phyloP scores from a whole-genome alignment of 2,888 invertebrate genomes.

The Junonia oenone region DNA sequence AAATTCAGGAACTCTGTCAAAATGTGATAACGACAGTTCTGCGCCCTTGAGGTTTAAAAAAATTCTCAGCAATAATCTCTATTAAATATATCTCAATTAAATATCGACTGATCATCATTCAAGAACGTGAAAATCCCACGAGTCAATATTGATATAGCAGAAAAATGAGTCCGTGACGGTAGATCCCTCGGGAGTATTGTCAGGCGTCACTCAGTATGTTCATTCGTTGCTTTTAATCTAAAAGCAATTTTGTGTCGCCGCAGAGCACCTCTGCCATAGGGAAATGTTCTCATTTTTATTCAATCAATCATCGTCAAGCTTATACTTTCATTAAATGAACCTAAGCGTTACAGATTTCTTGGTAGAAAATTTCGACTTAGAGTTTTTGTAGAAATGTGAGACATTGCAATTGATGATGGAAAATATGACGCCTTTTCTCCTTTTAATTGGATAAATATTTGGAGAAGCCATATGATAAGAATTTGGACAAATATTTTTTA shows the following conservation, averaged over 20 bases:
- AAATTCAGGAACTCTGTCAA: too few relatives aligned
- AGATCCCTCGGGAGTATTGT: conserved; percentile 25
- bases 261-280: conserved; percentile 39
- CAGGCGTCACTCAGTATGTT: conserved; percentile 22
- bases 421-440: too few relatives aligned
- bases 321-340: conserved; percentile 20
- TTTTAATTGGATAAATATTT: too few relatives aligned
- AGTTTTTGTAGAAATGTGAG: too few relatives aligned
- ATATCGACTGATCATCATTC: conserved; percentile 2
- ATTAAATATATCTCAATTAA: neutral
- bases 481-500: neutral
- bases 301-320: conserved; percentile 44
- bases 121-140: conserved; percentile 12
- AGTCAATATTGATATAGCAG: conserved; percentile 17
- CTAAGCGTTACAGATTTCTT: neutral
- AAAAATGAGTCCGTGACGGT: conserved; percentile 25
- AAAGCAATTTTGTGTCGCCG: conserved; percentile 70
- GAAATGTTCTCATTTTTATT: conserved; percentile 44
- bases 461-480: too few relatives aligned
- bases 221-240: conserved; percentile 44
- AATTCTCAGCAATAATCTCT: too few relatives aligned
- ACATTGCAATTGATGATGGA: too few relatives aligned
- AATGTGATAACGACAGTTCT: too few relatives aligned
- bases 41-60: too few relatives aligned
- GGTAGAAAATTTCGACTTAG: too few relatives aligned